Evolutionary conservation across 2,797 vertebrate species (phyloP).

Genomic region (Acridotheres tristis): DNA sequence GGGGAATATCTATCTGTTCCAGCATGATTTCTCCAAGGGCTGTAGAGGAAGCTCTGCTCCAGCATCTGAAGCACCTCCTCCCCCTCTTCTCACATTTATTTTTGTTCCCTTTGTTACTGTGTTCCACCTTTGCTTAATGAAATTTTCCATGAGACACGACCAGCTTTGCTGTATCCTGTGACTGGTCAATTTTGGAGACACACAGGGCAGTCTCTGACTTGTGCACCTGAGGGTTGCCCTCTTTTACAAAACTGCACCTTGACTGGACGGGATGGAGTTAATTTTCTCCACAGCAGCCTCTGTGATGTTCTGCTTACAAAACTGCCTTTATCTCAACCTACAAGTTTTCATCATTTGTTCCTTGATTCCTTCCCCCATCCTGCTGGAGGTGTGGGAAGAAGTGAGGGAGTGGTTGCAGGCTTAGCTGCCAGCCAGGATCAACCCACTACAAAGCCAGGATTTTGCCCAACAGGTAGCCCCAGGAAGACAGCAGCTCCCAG

Average conservation of each 20-base stretch:
- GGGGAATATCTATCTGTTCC: not conserved
- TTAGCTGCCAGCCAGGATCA: not conserved
- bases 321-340: not conserved
- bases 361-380: not conserved
- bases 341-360: not conserved
- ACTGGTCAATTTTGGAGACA: accelerated
- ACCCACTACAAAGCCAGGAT: not conserved
- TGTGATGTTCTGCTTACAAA: not conserved
- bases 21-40: not conserved
- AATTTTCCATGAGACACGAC: not conserved
- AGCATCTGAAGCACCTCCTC: not conserved
- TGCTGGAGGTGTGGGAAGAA: not conserved
- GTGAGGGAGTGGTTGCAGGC: not conserved
- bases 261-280: not conserved
- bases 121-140: not conserved
- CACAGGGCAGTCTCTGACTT: not conserved
- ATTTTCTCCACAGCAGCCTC: not conserved
- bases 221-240: not conserved
- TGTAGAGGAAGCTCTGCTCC: not conserved
- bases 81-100: not conserved
- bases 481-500: not conserved
- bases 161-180: not conserved
- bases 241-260: not conserved
- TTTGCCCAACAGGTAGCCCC: not conserved
- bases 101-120: not conserved